A percentile compares a stretch with the other conserved stretches of the same genome.
Evolutionary conservation across 92 coral and sea anemone genomes (phyloP).

Genomic region (Palythoa heliodiscus): DNA sequence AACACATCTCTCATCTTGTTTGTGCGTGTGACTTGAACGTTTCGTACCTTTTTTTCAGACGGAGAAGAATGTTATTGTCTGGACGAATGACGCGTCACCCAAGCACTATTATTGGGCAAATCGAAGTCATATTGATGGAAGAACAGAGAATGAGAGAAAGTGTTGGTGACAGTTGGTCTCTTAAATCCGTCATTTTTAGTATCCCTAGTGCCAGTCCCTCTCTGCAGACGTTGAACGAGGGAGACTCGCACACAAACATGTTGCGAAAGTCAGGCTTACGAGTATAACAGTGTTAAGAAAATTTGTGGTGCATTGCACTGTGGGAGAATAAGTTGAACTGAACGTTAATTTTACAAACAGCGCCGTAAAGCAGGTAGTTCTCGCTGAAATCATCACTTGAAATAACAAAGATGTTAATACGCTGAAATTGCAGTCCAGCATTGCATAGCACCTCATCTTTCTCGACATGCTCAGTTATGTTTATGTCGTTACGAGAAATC

Average conservation of each 20-base stretch:
- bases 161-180: slow-evolving; percentile 24
- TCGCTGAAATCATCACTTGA: too few relatives aligned
- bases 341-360: too few relatives aligned
- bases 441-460: too few relatives aligned
- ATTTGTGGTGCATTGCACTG: too few relatives aligned
- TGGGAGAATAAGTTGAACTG: too few relatives aligned
- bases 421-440: too few relatives aligned
- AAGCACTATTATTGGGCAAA: slow-evolving; percentile 25
- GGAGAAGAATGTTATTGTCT: background rate
- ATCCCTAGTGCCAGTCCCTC: slow-evolving; percentile 41
- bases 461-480: too few relatives aligned
- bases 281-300: background rate
- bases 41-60: background rate
- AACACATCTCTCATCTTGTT: too few relatives aligned
- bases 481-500: too few relatives aligned
- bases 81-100: slow-evolving; percentile 28
- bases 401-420: too few relatives aligned
- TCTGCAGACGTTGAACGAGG: slow-evolving; percentile 26
- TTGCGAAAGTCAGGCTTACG: slow-evolving; percentile 21
- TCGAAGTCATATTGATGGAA: slow-evolving; percentile 30
- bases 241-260: slow-evolving; percentile 36
- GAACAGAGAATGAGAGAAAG: slow-evolving; percentile 22
- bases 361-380: too few relatives aligned
- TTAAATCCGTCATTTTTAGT: slow-evolving; percentile 34
- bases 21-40: background rate